Percentiles rank a stretch among this genome's conserved stretches.
These are phyloP conservation scores for Strix aluco DNA, from an alignment of 2,113 vertebrate genomes.

Conservation along the genomic window DNA sequence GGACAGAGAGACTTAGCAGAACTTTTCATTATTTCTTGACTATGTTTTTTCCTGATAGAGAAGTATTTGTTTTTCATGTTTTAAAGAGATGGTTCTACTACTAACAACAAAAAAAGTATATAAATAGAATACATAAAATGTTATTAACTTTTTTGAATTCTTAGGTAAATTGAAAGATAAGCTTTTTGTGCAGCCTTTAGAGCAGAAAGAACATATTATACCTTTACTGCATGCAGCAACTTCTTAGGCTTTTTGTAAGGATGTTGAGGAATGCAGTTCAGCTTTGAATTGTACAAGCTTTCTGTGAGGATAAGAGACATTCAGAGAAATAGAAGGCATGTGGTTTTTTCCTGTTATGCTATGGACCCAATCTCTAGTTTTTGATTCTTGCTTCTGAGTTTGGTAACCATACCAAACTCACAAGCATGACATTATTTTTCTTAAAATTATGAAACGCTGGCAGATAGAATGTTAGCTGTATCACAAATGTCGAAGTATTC, in stretches of 20 bases:
- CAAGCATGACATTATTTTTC: not conserved
- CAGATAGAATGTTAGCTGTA: not conserved
- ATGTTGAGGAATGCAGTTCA: not conserved
- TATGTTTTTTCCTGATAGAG: not conserved
- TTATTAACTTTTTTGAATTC: not conserved
- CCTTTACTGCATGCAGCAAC: not conserved
- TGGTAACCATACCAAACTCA: too few relatives aligned
- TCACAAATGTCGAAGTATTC: not conserved
- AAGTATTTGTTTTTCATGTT: not conserved
- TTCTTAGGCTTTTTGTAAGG: not conserved
- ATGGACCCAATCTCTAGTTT: not conserved
- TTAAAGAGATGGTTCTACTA: not conserved
- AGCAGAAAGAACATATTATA: not conserved
- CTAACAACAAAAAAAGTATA: not conserved
- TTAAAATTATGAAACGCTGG: not conserved
- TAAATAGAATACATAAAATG: not conserved
- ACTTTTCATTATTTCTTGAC: not conserved
- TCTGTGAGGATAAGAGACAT: not conserved
- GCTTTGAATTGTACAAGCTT: not conserved
- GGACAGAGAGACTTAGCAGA: not conserved
- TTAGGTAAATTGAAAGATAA: not conserved
- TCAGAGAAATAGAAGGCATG: not conserved
- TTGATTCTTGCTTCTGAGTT: not conserved
- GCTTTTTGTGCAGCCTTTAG: not conserved
- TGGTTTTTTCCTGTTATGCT: not conserved